Percentiles rank a stretch among this genome's conserved stretches.
Evolutionary conservation across 2,113 vertebrate genomes (phyloP).

Genomic region (Dasyornis broadbenti): DNA sequence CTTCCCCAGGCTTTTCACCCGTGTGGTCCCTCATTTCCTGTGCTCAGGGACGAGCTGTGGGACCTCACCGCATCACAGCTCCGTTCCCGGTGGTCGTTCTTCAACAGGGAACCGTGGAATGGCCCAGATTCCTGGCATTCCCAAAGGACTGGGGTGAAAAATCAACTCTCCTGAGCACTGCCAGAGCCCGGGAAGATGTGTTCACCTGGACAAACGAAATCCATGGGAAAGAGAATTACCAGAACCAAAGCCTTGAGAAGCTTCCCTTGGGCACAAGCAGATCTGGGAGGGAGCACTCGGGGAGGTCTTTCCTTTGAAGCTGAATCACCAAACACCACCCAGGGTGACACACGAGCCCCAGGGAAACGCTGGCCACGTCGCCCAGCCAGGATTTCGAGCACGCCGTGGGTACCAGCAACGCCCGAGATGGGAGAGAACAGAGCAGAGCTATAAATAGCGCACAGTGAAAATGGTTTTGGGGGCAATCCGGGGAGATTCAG

Average conservation of each 20-base stretch:
- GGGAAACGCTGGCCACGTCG: background rate
- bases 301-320: background rate
- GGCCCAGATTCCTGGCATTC: background rate
- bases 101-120: too few species aligned
- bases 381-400: background rate
- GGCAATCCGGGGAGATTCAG: background rate
- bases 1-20: background rate
- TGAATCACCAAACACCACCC: background rate
- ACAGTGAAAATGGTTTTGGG: background rate
- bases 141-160: background rate
- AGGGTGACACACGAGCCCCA: fast-evolving
- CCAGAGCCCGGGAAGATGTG: fast-evolving
- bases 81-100: background rate
- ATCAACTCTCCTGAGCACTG: fast-evolving
- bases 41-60: fast-evolving
- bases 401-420: fast-evolving
- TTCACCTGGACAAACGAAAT: background rate
- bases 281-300: background rate
- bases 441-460: fast-evolving
- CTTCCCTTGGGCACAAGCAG: background rate
- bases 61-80: fast-evolving
- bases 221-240: background rate
- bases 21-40: fast-evolving
- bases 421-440: background rate
- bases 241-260: background rate